A percentile compares a stretch with the other conserved stretches of the same genome.
Conservation (phyloP, 1,140 invertebrate species). For the Dolichoris vasculosae region DNA sequence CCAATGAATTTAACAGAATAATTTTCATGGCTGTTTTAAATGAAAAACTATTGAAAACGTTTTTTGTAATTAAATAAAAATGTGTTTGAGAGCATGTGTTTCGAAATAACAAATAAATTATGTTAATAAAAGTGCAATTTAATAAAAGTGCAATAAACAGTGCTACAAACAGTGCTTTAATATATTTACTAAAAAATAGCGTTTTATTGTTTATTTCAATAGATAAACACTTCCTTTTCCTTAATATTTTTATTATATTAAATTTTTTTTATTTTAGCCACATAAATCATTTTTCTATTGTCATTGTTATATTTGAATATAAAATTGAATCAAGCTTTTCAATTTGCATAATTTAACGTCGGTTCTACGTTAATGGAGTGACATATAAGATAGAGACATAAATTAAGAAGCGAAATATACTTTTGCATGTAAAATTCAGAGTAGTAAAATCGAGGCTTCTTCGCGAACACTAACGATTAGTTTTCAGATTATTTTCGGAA, state of each 20-base stretch:
- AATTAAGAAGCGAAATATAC: too few relatives aligned
- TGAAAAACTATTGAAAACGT: conserved; percentile 30
- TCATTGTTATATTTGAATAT: conserved; percentile 39
- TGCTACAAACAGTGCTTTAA: conserved; percentile 34
- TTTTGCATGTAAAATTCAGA: too few relatives aligned
- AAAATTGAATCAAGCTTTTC: conserved; percentile 25
- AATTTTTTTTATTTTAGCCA: conserved; percentile 8
- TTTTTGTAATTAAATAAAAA: conserved; percentile 40
- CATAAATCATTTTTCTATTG: conserved; percentile 37
- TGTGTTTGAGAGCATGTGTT: conserved; percentile 35
- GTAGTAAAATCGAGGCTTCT: too few relatives aligned
- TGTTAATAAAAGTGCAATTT: conserved; percentile 30
- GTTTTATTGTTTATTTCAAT: conserved; percentile 17
- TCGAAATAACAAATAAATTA: conserved; percentile 48
- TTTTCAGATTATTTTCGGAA: too few relatives aligned
- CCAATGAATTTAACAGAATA: conserved; percentile 37
- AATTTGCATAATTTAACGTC: too few relatives aligned
- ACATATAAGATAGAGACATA: too few relatives aligned
- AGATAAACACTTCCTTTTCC: conserved; percentile 28
- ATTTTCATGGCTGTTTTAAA: conserved; percentile 37
- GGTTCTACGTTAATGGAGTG: too few relatives aligned
- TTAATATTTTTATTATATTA: conserved; percentile 41
- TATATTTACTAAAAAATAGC: conserved; percentile 43
- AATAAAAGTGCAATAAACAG: conserved; percentile 40
- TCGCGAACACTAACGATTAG: too few relatives aligned